Evolutionary conservation across 1,140 invertebrate genomes (phyloP), one percentile per base, ranked within the genome.

Genomic region (Yoshiicerus persimilis): DNA sequence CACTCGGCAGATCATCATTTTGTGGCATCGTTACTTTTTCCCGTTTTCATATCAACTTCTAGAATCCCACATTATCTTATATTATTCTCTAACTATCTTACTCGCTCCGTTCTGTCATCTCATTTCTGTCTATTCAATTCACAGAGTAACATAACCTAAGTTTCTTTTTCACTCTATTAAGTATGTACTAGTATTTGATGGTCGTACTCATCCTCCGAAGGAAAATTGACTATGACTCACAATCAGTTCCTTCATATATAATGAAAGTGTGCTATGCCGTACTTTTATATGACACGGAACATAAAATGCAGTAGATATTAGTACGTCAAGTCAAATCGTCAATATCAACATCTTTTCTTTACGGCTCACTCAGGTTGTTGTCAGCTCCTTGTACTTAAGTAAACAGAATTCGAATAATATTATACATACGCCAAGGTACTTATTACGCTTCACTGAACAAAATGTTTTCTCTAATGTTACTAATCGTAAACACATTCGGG

Each of bases 21-120:
- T 80, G 75, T 80, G 75, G 75, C 75, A 80, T 80, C 75, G 75
- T 80, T 80, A 80, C 75, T 80, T 80, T 80, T 80, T 80, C 34
- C 75, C 75, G 32, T 80, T 80, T 80, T 80, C 70, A 77, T 77
- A 77, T 80, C 75, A 36, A 36, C 70, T 20, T 30, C 30, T 34
- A 34, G 32, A 36, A 80, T 80, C 75, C 20, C 20, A 80, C 75
- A 80, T 80, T 36, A 80, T 80, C 75, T 80, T 80, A 77, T 75
- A 77, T 77, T 77, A 36, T 80, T 23, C 34, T 25, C 32, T 36
- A 80, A 80, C 75, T 80, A 80, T 80, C 75, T 80, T 80, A 23
- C 70, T 77, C 34, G n/a, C n/a, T n/a, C n/a, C n/a, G n/a, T n/a
- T n/a, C n/a, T n/a, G n/a, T n/a, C n/a, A n/a, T n/a, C 32, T 36